A percentile compares a stretch with the other conserved stretches of the same genome.
Evolutionary conservation across 2,888 invertebrate species (phyloP).

Genomic region (Agonum fuliginosum): DNA sequence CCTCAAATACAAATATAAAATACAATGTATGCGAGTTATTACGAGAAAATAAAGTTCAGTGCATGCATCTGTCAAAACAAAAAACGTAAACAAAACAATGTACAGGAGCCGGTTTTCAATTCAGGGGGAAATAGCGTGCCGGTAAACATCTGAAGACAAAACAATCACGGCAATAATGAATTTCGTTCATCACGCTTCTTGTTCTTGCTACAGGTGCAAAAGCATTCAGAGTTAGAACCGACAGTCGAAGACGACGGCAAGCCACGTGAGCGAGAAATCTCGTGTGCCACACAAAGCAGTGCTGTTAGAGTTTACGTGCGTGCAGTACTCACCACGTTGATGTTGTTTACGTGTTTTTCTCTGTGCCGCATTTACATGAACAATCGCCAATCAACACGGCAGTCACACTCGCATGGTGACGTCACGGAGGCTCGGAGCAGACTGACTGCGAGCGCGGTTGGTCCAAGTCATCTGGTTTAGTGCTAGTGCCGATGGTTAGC

Average conservation of each 20-base stretch:
- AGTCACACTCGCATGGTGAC: constrained; percentile 64
- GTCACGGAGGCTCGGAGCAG: constrained; percentile 64
- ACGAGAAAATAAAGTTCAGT: neutral
- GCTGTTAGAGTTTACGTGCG: no score
- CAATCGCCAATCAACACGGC: constrained; percentile 32
- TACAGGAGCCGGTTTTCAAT: constrained; percentile 17
- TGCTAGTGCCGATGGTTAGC: constrained; percentile 67
- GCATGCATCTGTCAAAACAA: constrained; percentile 31
- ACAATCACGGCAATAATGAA: constrained; percentile 28
- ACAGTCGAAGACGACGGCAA: no score
- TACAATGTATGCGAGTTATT: neutral
- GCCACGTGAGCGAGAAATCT: constrained; percentile 28
- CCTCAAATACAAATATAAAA: neutral
- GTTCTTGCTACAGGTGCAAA: constrained; percentile 52
- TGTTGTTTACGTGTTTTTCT: constrained; percentile 34
- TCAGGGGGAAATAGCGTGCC: constrained; percentile 8
- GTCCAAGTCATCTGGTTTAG: constrained; percentile 65
- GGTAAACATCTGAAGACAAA: constrained; percentile 18
- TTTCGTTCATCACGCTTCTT: constrained; percentile 16
- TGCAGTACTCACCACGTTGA: constrained; percentile 41
- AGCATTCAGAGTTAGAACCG: constrained; percentile 3
- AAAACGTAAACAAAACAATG: constrained; percentile 27
- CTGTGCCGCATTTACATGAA: constrained; percentile 18
- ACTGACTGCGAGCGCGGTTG: constrained; percentile 61
- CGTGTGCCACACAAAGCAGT: no score